Percentiles rank a stretch among this genome's conserved stretches.
phyloP scores from a whole-genome alignment of 2,113 vertebrate genomes.

The Etheostoma cragini region DNA sequence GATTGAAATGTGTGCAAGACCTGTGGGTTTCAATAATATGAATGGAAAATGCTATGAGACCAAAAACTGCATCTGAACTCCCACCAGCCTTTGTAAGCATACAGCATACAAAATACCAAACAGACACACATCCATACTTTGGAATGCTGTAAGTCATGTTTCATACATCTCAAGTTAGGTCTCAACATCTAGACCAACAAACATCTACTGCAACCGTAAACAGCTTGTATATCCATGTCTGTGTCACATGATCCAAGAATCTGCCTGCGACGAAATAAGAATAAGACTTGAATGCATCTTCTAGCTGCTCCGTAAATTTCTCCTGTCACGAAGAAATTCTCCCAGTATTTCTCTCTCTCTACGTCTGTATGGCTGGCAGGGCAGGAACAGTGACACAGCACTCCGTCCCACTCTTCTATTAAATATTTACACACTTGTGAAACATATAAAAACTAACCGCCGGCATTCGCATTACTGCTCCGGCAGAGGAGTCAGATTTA shows the following conservation, averaged over 20 bases:
- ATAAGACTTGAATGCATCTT: slow-evolving; percentile 50
- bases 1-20: neutral
- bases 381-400: slow-evolving; percentile 75
- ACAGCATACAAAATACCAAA: slow-evolving; percentile 43
- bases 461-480: slow-evolving; percentile 65
- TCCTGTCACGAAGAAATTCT: slow-evolving; percentile 61
- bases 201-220: slow-evolving; percentile 68
- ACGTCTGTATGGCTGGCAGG: slow-evolving; percentile 59
- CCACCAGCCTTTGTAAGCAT: neutral
- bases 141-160: slow-evolving; percentile 65
- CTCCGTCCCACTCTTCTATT: slow-evolving; percentile 72
- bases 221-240: slow-evolving; percentile 62
- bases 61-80: slow-evolving; percentile 9
- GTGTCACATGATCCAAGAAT: slow-evolving; percentile 60
- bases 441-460: slow-evolving; percentile 82
- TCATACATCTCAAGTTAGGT: slow-evolving; percentile 57
- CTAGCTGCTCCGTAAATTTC: slow-evolving; percentile 63
- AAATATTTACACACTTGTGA: slow-evolving; percentile 85
- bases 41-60: slow-evolving; percentile 27
- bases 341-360: slow-evolving; percentile 30
- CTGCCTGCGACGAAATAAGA: slow-evolving; percentile 35
- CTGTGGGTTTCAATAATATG: slow-evolving; percentile 20
- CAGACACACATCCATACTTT: slow-evolving; percentile 44
- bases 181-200: slow-evolving; percentile 64
- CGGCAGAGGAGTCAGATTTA: slow-evolving; percentile 79